Percentiles rank a stretch among this genome's conserved stretches.
Conservation (phyloP, 2,888 invertebrate genomes). For the Athalia rosae region DNA sequence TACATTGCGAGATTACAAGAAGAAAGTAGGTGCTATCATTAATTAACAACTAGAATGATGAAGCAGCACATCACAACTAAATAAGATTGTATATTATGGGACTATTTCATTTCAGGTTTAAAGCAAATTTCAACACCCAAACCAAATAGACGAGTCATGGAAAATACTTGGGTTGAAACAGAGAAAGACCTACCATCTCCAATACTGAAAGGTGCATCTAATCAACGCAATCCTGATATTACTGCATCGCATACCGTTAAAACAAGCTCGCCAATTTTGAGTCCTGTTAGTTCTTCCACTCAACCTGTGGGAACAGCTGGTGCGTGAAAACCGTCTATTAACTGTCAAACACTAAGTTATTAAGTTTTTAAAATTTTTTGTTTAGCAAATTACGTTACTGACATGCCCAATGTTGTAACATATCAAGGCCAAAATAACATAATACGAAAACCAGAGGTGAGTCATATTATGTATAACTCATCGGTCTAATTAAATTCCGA, state of each 20-base stretch:
- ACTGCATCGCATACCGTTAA: constrained; percentile 55
- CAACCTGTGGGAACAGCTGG: constrained; percentile 49
- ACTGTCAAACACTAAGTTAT: neutral
- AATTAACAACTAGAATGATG: neutral
- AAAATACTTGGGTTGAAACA: constrained; percentile 62
- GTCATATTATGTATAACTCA: constrained; percentile 12
- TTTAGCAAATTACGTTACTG: constrained; percentile 39
- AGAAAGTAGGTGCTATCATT: constrained; percentile 59
- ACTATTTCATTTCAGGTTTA: constrained; percentile 53
- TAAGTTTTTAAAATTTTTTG: neutral
- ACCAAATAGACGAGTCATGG: constrained; percentile 56
- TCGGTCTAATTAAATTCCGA: neutral
- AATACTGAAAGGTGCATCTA: constrained; percentile 60
- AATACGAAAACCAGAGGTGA: constrained; percentile 51
- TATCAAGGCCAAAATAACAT: constrained; percentile 37
- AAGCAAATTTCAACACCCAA: constrained; percentile 60
- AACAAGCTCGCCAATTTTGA: constrained; percentile 67
- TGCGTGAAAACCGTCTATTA: neutral
- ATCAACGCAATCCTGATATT: constrained; percentile 49
- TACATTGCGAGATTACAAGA: constrained; percentile 64
- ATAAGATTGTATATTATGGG: too few relatives aligned
- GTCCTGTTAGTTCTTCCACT: constrained; percentile 56
- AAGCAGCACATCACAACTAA: too few relatives aligned
- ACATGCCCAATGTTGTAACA: constrained; percentile 18
- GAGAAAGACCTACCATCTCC: constrained; percentile 65